phyloP scores from a whole-genome alignment of 2,888 invertebrate genomes.

The Leucoptera coffeella region DNA sequence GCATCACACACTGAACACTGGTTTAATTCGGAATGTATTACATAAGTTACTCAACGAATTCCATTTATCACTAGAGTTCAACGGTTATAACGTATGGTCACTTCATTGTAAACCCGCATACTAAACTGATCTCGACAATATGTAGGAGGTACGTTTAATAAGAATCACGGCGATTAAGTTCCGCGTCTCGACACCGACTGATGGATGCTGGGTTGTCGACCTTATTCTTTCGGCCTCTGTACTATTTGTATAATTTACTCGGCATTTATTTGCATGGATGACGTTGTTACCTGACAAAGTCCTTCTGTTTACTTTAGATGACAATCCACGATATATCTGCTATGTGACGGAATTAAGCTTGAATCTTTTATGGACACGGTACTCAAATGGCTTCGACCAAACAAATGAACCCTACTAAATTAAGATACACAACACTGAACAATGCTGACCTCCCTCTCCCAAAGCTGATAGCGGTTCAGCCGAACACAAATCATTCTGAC shows the following conservation, averaged over 20 bases:
- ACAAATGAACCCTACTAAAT: too few species aligned
- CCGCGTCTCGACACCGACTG: background rate
- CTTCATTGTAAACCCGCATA: slow-evolving; percentile 22
- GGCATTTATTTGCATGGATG: slow-evolving; percentile 12
- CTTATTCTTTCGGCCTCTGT: background rate
- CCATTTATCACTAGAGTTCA: too few species aligned
- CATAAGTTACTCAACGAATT: too few species aligned
- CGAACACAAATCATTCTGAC: slow-evolving; percentile 20
- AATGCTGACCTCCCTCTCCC: slow-evolving; percentile 20
- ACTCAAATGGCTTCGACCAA: too few species aligned
- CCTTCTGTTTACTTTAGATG: too few species aligned
- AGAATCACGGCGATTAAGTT: slow-evolving; percentile 8
- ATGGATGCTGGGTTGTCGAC: slow-evolving; percentile 14
- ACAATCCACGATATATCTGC: too few species aligned
- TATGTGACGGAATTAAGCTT: too few species aligned
- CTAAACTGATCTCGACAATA: slow-evolving; percentile 20
- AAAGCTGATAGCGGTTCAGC: slow-evolving; percentile 16
- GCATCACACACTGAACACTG: too few species aligned
- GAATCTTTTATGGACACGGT: too few species aligned
- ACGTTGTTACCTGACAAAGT: too few species aligned
- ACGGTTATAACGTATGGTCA: slow-evolving; percentile 22
- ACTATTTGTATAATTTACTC: background rate
- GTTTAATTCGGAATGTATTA: too few species aligned
- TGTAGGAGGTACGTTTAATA: slow-evolving; percentile 17
- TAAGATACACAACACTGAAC: too few species aligned